Conservation (phyloP, 2,113 vertebrate genomes). For the Oryzias curvinotus region DNA sequence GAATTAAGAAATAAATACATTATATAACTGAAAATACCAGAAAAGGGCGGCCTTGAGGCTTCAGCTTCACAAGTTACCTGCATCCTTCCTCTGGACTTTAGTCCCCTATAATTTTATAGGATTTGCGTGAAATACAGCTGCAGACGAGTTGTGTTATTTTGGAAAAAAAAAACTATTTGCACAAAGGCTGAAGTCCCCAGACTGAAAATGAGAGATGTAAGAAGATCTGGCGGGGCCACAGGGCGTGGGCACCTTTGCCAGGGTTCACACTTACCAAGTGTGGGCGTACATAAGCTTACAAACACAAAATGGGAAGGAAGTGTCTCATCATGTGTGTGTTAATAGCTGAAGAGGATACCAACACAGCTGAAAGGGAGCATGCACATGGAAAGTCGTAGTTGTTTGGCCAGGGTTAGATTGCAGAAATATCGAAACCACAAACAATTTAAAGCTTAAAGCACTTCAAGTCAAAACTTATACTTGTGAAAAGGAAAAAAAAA, state of each 20-base stretch:
- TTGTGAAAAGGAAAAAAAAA: neutral
- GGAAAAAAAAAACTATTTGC: constrained; percentile 73
- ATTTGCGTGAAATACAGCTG: constrained; percentile 70
- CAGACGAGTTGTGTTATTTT: constrained; percentile 58
- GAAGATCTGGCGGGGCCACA: constrained; percentile 46
- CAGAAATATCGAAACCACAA: neutral
- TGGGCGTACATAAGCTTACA: constrained; percentile 36
- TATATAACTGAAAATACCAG: neutral
- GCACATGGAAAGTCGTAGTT: constrained; percentile 1
- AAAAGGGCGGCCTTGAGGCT: neutral
- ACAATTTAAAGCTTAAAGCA: too few species aligned
- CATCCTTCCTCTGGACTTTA: constrained; percentile 42
- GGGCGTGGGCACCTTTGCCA: constrained; percentile 64
- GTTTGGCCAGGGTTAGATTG: constrained; percentile 16
- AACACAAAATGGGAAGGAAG: constrained; percentile 42
- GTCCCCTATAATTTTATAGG: constrained; percentile 64
- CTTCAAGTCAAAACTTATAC: neutral
- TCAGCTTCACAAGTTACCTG: constrained; percentile 9
- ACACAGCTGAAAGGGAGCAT: constrained; percentile 27
- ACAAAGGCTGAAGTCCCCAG: constrained; percentile 57
- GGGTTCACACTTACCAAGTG: constrained; percentile 38
- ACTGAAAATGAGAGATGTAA: constrained; percentile 71
- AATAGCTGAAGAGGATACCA: constrained; percentile 15
- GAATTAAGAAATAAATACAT: neutral
- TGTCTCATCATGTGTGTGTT: constrained; percentile 26